Evolutionary conservation across 1,140 invertebrate species (phyloP).

Genomic region (Drosophila tsacasi): DNA sequence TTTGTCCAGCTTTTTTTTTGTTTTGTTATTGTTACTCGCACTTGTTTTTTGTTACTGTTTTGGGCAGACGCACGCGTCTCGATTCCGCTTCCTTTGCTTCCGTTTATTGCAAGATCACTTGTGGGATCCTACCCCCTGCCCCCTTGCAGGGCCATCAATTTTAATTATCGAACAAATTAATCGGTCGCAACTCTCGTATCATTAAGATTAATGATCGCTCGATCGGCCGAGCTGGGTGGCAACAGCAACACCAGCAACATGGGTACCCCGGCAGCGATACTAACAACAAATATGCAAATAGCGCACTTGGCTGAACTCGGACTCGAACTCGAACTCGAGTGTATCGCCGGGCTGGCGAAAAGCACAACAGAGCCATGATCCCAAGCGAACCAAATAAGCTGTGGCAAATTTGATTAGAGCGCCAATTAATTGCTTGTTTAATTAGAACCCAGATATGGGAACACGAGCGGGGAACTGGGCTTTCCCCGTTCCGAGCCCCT

Average conservation of each 20-base stretch:
- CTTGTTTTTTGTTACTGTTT: not conserved
- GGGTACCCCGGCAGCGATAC: constrained; percentile 2
- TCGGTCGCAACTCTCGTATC: constrained; percentile 79
- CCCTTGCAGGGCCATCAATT: constrained; percentile 62
- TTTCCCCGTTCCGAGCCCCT: constrained; percentile 13
- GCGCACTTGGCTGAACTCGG: constrained; percentile 43
- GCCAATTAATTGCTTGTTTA: constrained; percentile 75
- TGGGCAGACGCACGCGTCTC: not conserved
- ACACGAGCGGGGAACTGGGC: constrained; percentile 24
- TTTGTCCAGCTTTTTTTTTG: constrained; percentile 3
- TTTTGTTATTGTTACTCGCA: constrained; percentile 1
- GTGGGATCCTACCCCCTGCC: constrained; percentile 17
- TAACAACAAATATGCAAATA: constrained; percentile 48
- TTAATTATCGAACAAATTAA: constrained; percentile 83
- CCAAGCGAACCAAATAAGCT: constrained; percentile 69
- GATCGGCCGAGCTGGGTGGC: constrained; percentile 66
- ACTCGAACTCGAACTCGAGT: constrained; percentile 61
- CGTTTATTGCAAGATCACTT: constrained; percentile 71
- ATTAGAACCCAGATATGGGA: constrained; percentile 56
- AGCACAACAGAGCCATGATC: constrained; percentile 11
- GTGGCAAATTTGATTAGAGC: constrained; percentile 74
- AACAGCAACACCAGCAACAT: constrained; percentile 39
- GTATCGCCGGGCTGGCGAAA: constrained; percentile 52
- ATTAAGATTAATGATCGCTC: constrained; percentile 78
- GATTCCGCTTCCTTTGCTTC: constrained; percentile 57